Evolutionary conservation across 2,797 vertebrate species (phyloP), one percentile per base, ranked within the genome.

Genomic region (Pteropus rufus): DNA sequence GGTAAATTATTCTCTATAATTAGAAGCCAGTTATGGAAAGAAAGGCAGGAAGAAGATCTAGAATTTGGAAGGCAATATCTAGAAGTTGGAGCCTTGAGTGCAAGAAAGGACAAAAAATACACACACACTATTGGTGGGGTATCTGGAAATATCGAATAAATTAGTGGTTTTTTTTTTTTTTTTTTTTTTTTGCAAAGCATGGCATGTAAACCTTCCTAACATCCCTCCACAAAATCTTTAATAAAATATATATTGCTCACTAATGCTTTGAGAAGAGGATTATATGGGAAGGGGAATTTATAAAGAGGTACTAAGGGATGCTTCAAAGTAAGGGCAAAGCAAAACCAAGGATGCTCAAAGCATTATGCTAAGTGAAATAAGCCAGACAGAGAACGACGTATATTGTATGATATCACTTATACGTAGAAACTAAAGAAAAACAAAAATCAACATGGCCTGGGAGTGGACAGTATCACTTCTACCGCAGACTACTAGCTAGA

Each of bases 61-160:
- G 14, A 58, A 96, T 39, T 9, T 69, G 14, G 24, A 82, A 21
- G 14, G 14, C 12, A 76, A 72, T 0, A 26, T 19, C 29, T 15
- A 34, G 64, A 88, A 88, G 29, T 11, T 83, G 29, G 49, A 90
- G 44, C 21, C 46, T 21, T n/a, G 21, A 56, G 24, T 44, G 10
- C 5, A 19, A 24, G 21, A 64, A 82, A 49, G 62, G 14, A 79
- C 15, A 54, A 31, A 23, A 2, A 15, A 29, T 1, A 34, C 3
- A 14, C 2, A 52, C 3, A 3, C 0, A 1, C 3, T 41, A 0
- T 7, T 54, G 16, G 16, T 69, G 12, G 6, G 7, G 46, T 44
- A 29, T 76, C 19, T 60, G 41, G 7, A 67, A 76, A 93, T 39
- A 60, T 0, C 46, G 36, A 52, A 62, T 23, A 83, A 67, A 62